Evolutionary conservation across 2,888 invertebrate species (phyloP), one percentile per base, ranked within the genome.

Genomic region (Meandrusa payeni): DNA sequence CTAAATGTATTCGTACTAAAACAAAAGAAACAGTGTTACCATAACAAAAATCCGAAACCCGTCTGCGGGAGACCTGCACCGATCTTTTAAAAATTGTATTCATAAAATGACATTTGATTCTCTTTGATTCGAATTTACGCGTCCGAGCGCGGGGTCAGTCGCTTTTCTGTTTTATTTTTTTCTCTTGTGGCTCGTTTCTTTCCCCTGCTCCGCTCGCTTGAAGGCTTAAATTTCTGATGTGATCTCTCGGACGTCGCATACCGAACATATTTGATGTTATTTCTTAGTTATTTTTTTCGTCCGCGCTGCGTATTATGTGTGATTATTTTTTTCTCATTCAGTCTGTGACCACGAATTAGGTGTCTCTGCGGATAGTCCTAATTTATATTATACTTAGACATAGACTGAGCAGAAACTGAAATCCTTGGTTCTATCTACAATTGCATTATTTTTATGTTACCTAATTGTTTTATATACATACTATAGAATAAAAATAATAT

Each of bases 181-280:
- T 60, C 55, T 63, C 57, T 64, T 59, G 52, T 53, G 54, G 48
- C 52, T 59, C 66, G 76, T 65, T 74, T 71, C 64, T 63, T 64
- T 61, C 64, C 64, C 65, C 64, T 11, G 12, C 19, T 13, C 70
- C 76, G 71, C 71, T 73, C 43, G 77, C 70, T 78, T 73, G 70
- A 69, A 71, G 70, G 81, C 80, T 82, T 77, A 77, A 77, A 76
- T 79, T 81, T 81, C 80, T 74, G 87, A 87, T 87, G 76, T 76
- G 82, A 87, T 85, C 85, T 77, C 70, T 61, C 68, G 70, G 69
- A 65, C 71, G 75, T 72, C 68, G 83, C 86, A 86, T 87, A 79
- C 86, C 86, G 69, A 71, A 73, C 86, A 86, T 87, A 77, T 81
- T 86, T 82, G 82, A 81, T 76, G 72, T 74, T 77, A 64, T 71